Conservation (phyloP, 1,140 invertebrate genomes). For the Euwallacea similis region DNA sequence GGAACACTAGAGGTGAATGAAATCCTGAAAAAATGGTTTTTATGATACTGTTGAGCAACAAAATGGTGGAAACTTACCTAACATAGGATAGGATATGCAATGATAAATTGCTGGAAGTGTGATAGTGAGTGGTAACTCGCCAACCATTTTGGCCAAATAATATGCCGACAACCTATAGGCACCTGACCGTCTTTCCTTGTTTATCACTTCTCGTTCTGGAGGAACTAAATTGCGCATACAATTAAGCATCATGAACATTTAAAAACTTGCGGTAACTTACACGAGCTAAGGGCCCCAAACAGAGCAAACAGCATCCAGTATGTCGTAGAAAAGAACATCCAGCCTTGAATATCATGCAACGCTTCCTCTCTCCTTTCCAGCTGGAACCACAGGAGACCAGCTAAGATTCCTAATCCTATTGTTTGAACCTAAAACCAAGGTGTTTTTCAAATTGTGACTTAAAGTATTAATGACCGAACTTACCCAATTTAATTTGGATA, state of each 20-base stretch:
- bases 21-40: constrained; percentile 49
- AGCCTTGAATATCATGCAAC: constrained; percentile 79
- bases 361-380: constrained; percentile 73
- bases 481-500: constrained; percentile 77
- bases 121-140: constrained; percentile 77
- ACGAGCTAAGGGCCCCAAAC: constrained; percentile 77
- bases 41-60: not conserved
- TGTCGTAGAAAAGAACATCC: constrained; percentile 85
- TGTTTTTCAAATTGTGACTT: not conserved
- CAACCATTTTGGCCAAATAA: constrained; percentile 84
- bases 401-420: constrained; percentile 68
- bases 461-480: not conserved
- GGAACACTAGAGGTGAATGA: constrained; percentile 66
- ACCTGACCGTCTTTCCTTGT: constrained; percentile 80
- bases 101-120: constrained; percentile 79
- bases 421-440: constrained; percentile 62
- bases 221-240: constrained; percentile 64
- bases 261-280: constrained; percentile 46
- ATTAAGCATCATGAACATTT: not conserved
- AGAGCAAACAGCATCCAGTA: constrained; percentile 87
- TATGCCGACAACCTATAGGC: constrained; percentile 83
- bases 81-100: constrained; percentile 78
- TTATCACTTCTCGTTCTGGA: constrained; percentile 78
- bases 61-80: constrained; percentile 54
- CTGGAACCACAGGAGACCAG: constrained; percentile 80